A percentile compares a stretch with the other conserved stretches of the same genome.
Evolutionary conservation across 2,888 invertebrate species (phyloP).

Genomic region (Copidosoma aretas): DNA sequence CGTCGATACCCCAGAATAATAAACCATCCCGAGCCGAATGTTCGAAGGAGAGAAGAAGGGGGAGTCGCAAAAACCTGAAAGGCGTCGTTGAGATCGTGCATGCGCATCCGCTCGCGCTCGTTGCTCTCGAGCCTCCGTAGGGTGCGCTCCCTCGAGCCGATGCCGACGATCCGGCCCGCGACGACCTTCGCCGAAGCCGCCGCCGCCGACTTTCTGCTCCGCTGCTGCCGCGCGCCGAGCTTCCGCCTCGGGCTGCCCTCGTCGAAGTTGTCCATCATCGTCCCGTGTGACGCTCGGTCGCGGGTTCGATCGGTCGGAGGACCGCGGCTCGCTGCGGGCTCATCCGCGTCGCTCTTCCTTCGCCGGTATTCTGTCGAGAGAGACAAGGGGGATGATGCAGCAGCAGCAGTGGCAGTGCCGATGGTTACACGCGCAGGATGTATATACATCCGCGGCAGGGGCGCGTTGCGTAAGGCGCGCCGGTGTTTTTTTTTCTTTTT

Average conservation of each 20-base stretch:
- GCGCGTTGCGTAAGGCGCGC: too few species aligned
- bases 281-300: too few species aligned
- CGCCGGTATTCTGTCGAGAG: too few species aligned
- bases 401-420: too few species aligned
- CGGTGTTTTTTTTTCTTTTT: too few species aligned
- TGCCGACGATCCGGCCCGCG: conserved; percentile 32
- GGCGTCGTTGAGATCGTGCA: conserved; percentile 82
- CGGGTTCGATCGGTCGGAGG: too few species aligned
- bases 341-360: too few species aligned
- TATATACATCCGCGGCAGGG: too few species aligned
- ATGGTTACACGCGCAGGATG: too few species aligned
- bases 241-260: conserved; percentile 6
- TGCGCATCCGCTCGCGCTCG: conserved; percentile 79
- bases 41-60: neutral
- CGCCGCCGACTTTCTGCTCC: conserved; percentile 22
- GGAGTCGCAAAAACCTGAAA: conserved; percentile 68
- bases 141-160: conserved; percentile 70
- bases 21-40: neutral
- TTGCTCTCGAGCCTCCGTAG: conserved; percentile 78
- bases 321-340: too few species aligned
- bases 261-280: conserved; percentile 17
- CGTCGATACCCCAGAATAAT: too few species aligned
- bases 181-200: conserved; percentile 13
- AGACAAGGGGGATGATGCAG: too few species aligned
- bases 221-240: conserved; percentile 17